Evolutionary conservation across 2,113 vertebrate genomes (phyloP).

Genomic region (Conger conger): DNA sequence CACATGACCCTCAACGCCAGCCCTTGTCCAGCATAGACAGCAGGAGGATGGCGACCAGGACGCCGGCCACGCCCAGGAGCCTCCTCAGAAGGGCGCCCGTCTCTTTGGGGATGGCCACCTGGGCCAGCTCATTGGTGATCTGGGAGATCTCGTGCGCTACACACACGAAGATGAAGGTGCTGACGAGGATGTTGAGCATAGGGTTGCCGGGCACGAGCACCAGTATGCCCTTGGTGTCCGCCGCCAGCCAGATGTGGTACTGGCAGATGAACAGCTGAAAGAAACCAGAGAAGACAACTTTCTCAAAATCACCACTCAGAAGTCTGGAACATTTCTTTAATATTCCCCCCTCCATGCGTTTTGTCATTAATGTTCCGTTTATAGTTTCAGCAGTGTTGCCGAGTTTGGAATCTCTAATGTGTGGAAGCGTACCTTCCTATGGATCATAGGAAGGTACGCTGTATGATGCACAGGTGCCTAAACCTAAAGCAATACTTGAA

Average conservation of each 20-base stretch:
- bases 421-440: too few species aligned
- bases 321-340: background rate
- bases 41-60: constrained; percentile 75
- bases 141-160: constrained; percentile 95
- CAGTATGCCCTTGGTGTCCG: constrained; percentile 93
- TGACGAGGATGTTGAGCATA: constrained; percentile 87
- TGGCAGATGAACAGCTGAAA: constrained; percentile 95
- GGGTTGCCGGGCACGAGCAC: constrained; percentile 93
- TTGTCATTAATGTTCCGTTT: background rate
- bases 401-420: background rate
- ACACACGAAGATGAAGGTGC: constrained; percentile 97
- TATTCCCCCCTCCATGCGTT: background rate
- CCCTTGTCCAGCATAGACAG: constrained; percentile 58
- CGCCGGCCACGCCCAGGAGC: constrained; percentile 68
- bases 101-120: constrained; percentile 93
- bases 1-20: constrained; percentile 36
- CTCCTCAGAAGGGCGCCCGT: constrained; percentile 80
- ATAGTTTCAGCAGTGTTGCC: background rate
- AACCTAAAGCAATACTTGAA: too few species aligned
- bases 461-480: too few species aligned
- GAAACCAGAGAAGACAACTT: constrained; percentile 16
- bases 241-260: constrained; percentile 97
- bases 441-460: too few species aligned
- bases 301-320: background rate
- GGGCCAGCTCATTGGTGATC: constrained; percentile 94